phyloP scores from a whole-genome alignment of 2,888 invertebrate species.

The Protonemura montana region DNA sequence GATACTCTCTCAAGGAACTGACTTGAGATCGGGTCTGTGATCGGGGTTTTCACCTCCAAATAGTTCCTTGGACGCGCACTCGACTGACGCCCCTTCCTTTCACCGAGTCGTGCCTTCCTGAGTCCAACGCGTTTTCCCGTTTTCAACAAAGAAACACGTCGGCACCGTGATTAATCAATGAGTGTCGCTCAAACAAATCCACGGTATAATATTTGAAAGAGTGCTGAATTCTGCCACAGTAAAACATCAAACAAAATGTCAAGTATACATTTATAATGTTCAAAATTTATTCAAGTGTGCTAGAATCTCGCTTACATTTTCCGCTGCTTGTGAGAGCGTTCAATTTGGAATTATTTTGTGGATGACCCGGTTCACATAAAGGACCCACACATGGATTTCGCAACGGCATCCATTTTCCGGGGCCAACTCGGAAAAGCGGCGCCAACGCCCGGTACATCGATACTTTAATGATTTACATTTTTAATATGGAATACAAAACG shows the following conservation, averaged over 20 bases:
- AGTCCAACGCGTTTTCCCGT: too few species aligned
- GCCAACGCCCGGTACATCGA: background rate
- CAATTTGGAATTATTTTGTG: background rate
- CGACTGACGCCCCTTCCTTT: too few species aligned
- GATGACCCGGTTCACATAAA: background rate
- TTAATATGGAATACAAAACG: background rate
- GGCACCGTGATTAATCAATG: background rate
- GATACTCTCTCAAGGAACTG: too few species aligned
- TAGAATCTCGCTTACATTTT: slow-evolving; percentile 2
- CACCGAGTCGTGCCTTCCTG: too few species aligned
- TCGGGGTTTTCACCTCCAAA: too few species aligned
- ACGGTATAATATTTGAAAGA: background rate
- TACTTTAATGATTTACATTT: background rate
- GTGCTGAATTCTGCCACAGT: background rate
- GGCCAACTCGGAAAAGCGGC: too few species aligned
- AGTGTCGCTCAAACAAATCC: background rate
- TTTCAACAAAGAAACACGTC: background rate
- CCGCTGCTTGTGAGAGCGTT: background rate
- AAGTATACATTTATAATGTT: background rate
- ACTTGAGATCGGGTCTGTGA: too few species aligned
- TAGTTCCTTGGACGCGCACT: too few species aligned
- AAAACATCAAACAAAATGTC: slow-evolving; percentile 12
- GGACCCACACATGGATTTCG: background rate
- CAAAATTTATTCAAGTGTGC: slow-evolving; percentile 12
- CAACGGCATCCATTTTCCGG: background rate